A percentile compares a stretch with the other conserved stretches of the same genome.
These are phyloP conservation scores for Oostethus manadensis DNA, from an alignment of 2,113 vertebrate genomes.

Conservation along the genomic window DNA sequence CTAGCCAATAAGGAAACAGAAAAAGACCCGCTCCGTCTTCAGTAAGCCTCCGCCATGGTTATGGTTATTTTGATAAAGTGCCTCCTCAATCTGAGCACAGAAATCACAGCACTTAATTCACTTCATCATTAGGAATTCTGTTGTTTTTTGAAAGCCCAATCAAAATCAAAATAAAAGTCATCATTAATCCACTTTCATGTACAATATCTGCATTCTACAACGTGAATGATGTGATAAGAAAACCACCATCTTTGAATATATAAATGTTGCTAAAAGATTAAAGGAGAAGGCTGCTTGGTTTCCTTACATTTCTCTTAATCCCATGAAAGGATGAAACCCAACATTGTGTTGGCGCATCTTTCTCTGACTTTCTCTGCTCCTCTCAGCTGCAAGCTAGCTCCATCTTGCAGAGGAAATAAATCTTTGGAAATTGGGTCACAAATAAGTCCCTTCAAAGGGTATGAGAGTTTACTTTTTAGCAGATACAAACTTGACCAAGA, in stretches of 20 bases:
- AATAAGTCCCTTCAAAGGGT: neutral
- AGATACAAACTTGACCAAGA: neutral
- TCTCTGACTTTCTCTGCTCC: neutral
- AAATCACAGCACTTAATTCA: conserved; percentile 23
- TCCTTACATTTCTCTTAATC: conserved; percentile 9
- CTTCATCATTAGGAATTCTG: neutral
- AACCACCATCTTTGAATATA: conserved; percentile 1
- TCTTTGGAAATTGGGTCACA: conserved; percentile 9
- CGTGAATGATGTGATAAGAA: neutral
- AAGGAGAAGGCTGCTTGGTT: neutral
- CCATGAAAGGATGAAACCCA: conserved; percentile 6
- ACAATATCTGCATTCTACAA: conserved; percentile 2
- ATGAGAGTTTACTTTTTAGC: neutral
- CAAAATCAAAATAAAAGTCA: conserved; percentile 5
- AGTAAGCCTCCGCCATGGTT: conserved; percentile 28
- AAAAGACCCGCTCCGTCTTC: conserved; percentile 50
- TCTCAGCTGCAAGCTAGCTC: neutral
- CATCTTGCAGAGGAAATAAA: neutral
- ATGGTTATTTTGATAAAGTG: conserved; percentile 33
- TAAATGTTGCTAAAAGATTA: conserved; percentile 11
- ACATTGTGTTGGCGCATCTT: neutral
- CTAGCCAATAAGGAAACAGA: conserved; percentile 69
- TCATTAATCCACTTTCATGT: conserved; percentile 23
- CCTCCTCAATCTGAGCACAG: conserved; percentile 36
- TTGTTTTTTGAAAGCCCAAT: neutral